Evolutionary conservation across 2,888 invertebrate genomes (phyloP), one percentile per base, ranked within the genome.

Genomic region (Aplocera efformata): DNA sequence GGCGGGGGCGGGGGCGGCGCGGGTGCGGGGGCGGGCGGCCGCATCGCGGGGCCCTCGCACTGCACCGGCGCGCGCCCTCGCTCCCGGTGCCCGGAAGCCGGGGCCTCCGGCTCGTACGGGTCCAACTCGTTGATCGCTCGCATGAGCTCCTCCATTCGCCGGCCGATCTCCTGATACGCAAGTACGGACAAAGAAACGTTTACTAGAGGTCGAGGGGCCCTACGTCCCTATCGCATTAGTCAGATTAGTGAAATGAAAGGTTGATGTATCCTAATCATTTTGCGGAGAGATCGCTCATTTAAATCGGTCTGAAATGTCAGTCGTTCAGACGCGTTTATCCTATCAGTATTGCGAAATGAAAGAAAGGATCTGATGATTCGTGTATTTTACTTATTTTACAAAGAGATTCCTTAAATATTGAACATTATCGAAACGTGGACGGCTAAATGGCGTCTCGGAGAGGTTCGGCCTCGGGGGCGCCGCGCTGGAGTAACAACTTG

Each of bases 401-500:
- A 60, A 59, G 55, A 60, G 24, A 17, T 64, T 66, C 62, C 68
- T 70, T 70, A 71, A 58, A 67, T 71, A 72, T 77, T 69, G 71
- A 71, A 17, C 13, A 17, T 2, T 67, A 65, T 74, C 56, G 76
- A 54, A 64, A 55, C 60, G 76, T 76, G 74, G 50, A 43, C 50
- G 56, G 54, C 58, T 76, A 91, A 93, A 17, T 17, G 72, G 91
- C 91, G 81, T 93, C 94, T 76, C 72, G 71, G 50, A 93, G 90
- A 74, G 92, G 91, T 68, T 94, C 94, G 75, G 92, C 90, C 85
- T 95, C 94, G 63, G 96, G 96, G 66, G 92, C 92, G 86, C 96
- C 96, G 76, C 95, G 93, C 90, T 96, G 94, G 79, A 94, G 91
- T 71, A 97, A 90, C 65, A 95, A 90, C 85, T 96, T 96, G 74